These are phyloP conservation scores for Oligia strigilis DNA, from an alignment of 2,888 invertebrate species.

Conservation along the genomic window DNA sequence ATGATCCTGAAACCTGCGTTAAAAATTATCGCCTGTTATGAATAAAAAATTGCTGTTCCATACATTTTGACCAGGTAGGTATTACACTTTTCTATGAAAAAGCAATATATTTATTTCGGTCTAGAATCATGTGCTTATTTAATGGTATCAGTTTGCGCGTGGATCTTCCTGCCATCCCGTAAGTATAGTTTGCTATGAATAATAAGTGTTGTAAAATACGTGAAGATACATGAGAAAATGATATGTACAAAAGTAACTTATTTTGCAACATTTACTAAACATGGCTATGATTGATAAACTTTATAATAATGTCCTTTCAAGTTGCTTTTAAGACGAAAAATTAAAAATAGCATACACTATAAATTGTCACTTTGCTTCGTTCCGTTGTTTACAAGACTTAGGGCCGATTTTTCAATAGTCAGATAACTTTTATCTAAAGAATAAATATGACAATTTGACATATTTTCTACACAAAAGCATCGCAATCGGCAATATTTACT, in stretches of 20 bases:
- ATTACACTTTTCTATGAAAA: background rate
- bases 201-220: constrained; percentile 13
- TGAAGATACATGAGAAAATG: background rate
- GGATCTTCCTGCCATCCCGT: too few species aligned
- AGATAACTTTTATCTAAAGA: background rate
- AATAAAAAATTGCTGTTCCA: too few species aligned
- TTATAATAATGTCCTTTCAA: constrained; percentile 4
- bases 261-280: constrained; percentile 35
- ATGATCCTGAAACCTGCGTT: background rate
- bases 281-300: background rate
- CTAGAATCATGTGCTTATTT: background rate
- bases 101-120: background rate
- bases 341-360: background rate
- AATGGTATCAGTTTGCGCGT: background rate
- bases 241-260: background rate
- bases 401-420: background rate
- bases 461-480: background rate
- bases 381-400: background rate
- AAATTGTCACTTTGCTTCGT: too few species aligned
- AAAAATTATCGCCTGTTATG: background rate
- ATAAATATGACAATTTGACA: background rate
- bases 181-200: constrained; percentile 2
- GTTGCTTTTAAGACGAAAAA: constrained; percentile 14
- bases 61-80: too few species aligned
- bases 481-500: background rate